Base-by-base conservation (phyloP, 2,113 vertebrate species). In the human (Homo sapiens) region DNA sequence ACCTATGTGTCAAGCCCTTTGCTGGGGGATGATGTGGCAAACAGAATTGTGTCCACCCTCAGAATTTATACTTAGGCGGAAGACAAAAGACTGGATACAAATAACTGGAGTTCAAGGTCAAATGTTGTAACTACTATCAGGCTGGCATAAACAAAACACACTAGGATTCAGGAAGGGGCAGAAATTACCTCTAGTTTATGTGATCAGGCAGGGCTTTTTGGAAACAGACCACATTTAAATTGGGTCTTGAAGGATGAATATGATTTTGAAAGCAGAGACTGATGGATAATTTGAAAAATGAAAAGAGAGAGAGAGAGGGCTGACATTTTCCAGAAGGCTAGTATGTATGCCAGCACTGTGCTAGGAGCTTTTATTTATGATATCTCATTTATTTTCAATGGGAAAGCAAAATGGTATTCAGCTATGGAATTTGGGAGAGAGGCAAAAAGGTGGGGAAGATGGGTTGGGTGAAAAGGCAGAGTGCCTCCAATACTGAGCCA, bases 61-160 rank as follows among this genome's bases (percentile, higher is more conserved):
- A 32, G 59, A 83, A 61, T 6, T 94, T 30, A 48, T 61, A 40
- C 76, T 50, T 66, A 38, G 13, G 52, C 72, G 27, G 25, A 86
- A 35, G 50, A 40, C 70, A 45, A 92, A 91, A 70, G 66, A 55
- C 35, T 12, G 4, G 22, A 73, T 2, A 83, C 25, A 78, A 92
- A 22, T 40, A 55, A 78, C 16, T 22, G 64, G 68, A 97, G 81
- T 79, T 93, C 79, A 96, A 96, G 64, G 55, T 96, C 89, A 82
- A 83, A 17, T 73, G n/a, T 30, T 80, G 27, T 45, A 90, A 89
- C 87, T 17, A 64, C 6, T 52, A 96, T 45, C 48, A 61, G 66
- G 30, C 82, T 20, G 48, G 9, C 17, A 85, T n/a, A 32, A 91
- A 76, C 23, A 94, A 89, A 78, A 89, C 5, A 57, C 55, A 83